Percentiles rank a stretch among this genome's conserved stretches.
These are phyloP conservation scores for Zapornia atra DNA, from an alignment of 2,113 vertebrate species.

Conservation along the genomic window DNA sequence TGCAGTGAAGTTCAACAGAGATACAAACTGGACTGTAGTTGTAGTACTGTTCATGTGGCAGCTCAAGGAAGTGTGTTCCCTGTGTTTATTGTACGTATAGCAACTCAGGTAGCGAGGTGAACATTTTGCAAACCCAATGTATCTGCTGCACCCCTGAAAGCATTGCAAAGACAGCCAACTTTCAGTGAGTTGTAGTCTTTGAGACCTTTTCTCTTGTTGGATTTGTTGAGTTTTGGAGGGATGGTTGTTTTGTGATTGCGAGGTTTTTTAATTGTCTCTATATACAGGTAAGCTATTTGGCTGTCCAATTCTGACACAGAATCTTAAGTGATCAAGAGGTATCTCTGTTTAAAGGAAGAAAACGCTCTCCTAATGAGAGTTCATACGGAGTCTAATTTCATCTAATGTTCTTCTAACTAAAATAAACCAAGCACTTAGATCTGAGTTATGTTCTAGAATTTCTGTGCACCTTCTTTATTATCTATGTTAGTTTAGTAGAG, in stretches of 20 bases:
- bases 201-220: not conserved
- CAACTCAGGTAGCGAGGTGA: not conserved
- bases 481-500: not conserved
- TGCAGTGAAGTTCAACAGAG: not conserved
- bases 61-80: not conserved
- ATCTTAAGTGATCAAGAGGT: not conserved
- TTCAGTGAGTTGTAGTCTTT: not conserved
- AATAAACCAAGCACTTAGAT: not conserved
- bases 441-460: not conserved
- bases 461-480: not conserved
- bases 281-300: not conserved
- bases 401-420: not conserved
- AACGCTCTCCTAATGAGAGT: not conserved
- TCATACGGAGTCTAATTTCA: not conserved
- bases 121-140: not conserved
- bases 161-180: not conserved
- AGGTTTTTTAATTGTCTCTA: not conserved
- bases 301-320: not conserved
- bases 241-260: not conserved
- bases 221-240: not conserved
- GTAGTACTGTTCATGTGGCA: not conserved
- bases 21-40: not conserved
- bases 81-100: not conserved
- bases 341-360: not conserved
- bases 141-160: not conserved